Conservation (phyloP, 2,113 vertebrate genomes). For the Myrmecophaga tridactyla region DNA sequence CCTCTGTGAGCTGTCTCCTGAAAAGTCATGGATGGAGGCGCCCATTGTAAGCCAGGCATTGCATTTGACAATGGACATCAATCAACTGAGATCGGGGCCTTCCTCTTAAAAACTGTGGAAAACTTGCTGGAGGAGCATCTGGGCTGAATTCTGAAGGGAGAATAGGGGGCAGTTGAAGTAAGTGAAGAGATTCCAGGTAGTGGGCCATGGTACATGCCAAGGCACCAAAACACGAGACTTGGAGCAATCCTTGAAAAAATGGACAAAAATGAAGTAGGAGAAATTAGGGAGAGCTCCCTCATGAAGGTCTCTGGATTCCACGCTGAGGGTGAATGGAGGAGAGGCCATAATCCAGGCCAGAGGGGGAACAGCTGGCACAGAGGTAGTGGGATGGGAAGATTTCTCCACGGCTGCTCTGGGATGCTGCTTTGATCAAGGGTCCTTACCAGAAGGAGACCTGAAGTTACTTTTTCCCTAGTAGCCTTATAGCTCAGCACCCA, state of each 20-base stretch:
- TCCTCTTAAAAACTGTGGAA: not conserved
- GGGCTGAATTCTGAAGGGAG: not conserved
- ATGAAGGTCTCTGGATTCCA: not conserved
- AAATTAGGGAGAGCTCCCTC: not conserved
- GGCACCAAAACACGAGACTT: not conserved
- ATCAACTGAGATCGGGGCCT: not conserved
- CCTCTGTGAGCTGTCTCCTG: not conserved
- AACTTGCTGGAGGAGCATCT: not conserved
- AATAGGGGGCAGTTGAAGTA: not conserved
- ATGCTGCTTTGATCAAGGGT: not conserved
- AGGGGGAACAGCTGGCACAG: not conserved
- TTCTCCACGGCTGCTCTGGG: not conserved
- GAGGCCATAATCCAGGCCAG: not conserved
- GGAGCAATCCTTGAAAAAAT: not conserved
- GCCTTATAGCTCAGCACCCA: not conserved
- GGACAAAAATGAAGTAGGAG: rapidly evolving
- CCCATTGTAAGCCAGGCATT: rapidly evolving
- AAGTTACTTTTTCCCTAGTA: not conserved
- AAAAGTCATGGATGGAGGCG: rapidly evolving
- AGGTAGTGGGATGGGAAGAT: not conserved
- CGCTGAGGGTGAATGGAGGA: not conserved
- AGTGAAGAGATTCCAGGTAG: not conserved
- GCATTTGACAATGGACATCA: not conserved
- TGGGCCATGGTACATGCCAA: not conserved
- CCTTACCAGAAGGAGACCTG: not conserved